phyloP scores from a whole-genome alignment of 2,888 invertebrate species.

The Chaitophorus viminalis region DNA sequence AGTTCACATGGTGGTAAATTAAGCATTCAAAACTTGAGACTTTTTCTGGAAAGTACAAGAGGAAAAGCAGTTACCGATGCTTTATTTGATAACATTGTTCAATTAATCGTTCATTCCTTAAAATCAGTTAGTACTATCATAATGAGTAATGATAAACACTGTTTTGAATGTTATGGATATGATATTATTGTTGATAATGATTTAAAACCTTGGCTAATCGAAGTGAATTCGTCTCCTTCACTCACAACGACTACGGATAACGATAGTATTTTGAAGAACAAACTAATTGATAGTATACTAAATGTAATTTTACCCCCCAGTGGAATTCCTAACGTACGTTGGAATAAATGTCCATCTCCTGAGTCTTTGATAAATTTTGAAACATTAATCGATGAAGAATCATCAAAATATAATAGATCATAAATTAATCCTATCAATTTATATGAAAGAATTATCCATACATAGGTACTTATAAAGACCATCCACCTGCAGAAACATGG shows the following conservation, averaged over 20 bases:
- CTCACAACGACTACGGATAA: slow-evolving; percentile 93
- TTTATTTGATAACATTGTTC: slow-evolving; percentile 87
- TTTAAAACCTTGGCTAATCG: slow-evolving; percentile 92
- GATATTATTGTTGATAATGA: slow-evolving; percentile 95
- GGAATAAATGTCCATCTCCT: slow-evolving; percentile 82
- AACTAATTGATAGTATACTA: slow-evolving; percentile 91
- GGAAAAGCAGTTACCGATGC: slow-evolving; percentile 84
- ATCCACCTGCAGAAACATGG: too few species aligned
- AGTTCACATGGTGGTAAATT: slow-evolving; percentile 93
- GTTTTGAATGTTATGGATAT: slow-evolving; percentile 94
- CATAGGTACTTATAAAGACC: too few species aligned
- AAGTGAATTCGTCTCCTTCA: slow-evolving; percentile 96
- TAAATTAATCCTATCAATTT: too few species aligned
- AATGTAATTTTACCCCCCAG: slow-evolving; percentile 80
- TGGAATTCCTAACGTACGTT: slow-evolving; percentile 87
- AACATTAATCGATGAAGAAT: slow-evolving; percentile 83
- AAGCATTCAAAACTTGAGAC: slow-evolving; percentile 87
- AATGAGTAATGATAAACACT: slow-evolving; percentile 86
- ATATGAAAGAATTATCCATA: too few species aligned
- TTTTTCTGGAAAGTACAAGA: slow-evolving; percentile 89
- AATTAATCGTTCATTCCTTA: slow-evolving; percentile 91
- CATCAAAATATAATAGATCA: slow-evolving; percentile 27
- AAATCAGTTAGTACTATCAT: slow-evolving; percentile 93
- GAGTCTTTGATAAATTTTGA: slow-evolving; percentile 87
- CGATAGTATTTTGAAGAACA: slow-evolving; percentile 92